Conservation (phyloP, 2,113 vertebrate species). For the Takifugu bimaculatus region DNA sequence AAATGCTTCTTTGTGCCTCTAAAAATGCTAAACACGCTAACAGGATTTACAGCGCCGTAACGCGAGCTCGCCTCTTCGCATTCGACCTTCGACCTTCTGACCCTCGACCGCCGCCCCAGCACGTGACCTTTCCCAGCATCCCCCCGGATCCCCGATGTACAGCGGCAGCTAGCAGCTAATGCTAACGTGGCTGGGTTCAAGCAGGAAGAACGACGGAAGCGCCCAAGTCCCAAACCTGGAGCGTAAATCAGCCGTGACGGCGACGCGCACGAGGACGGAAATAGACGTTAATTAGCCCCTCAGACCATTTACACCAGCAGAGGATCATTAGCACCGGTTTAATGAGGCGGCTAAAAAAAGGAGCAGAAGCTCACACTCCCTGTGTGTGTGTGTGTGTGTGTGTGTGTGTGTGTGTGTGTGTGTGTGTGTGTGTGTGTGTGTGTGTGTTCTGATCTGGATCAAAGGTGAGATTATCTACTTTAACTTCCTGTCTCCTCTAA, state of each 20-base stretch:
- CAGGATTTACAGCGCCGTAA: conserved; percentile 33
- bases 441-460: background rate
- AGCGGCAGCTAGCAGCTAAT: conserved; percentile 6
- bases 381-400: conserved; percentile 10
- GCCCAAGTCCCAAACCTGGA: background rate
- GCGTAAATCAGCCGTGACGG: too few relatives aligned
- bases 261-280: conserved; percentile 27
- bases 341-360: conserved; percentile 61
- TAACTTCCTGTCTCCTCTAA: background rate
- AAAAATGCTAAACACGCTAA: conserved; percentile 21
- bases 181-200: conserved; percentile 15
- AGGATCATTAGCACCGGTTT: conserved; percentile 53
- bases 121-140: conserved; percentile 16
- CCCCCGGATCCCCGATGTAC: conserved; percentile 18
- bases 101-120: background rate
- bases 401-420: background rate
- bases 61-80: background rate
- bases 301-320: conserved; percentile 55
- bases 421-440: background rate
- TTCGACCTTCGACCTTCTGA: background rate
- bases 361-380: conserved; percentile 27
- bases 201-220: too few relatives aligned
- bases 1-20: background rate
- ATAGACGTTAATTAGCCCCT: conserved; percentile 52
- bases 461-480: background rate